A percentile compares a stretch with the other conserved stretches of the same genome.
These are phyloP conservation scores for Gonioctena quinquepunctata DNA, from an alignment of 1,140 invertebrate genomes.

Conservation along the genomic window DNA sequence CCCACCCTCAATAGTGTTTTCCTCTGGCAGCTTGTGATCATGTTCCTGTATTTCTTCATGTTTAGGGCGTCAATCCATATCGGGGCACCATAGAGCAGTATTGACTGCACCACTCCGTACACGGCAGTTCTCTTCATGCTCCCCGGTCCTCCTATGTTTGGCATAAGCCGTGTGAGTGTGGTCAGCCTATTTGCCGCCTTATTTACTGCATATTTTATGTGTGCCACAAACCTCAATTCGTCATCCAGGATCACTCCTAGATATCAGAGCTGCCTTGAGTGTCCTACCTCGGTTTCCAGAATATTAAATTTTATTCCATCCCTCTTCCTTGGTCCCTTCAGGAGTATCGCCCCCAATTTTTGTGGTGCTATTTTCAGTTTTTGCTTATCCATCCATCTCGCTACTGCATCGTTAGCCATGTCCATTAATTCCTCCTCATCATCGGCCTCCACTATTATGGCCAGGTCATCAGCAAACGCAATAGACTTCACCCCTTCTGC, in stretches of 20 bases:
- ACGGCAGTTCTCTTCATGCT: constrained; percentile 3
- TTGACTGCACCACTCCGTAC: neutral
- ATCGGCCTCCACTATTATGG: neutral
- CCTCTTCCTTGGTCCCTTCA: constrained; percentile 1
- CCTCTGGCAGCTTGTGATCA: constrained; percentile 13
- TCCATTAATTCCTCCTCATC: neutral
- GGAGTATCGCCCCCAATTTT: constrained; percentile 11
- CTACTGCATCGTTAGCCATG: too few species aligned
- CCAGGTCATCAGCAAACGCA: too few species aligned
- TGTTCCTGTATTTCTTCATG: constrained; percentile 2
- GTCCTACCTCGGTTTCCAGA: neutral
- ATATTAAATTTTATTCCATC: neutral
- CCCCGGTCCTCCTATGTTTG: constrained; percentile 15
- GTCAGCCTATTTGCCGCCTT: constrained; percentile 13
- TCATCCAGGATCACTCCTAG: constrained; percentile 20
- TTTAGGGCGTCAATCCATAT: constrained; percentile 19
- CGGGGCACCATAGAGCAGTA: constrained; percentile 24
- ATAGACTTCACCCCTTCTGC: neutral
- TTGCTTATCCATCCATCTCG: neutral
- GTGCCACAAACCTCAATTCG: neutral
- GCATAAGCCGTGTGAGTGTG: constrained; percentile 13
- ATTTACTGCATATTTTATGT: neutral
- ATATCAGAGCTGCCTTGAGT: neutral
- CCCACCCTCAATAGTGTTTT: constrained; percentile 9
- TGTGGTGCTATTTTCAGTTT: constrained; percentile 1